These are phyloP conservation scores for Tachina lurida DNA, from an alignment of 2,888 invertebrate genomes.

Conservation along the genomic window DNA sequence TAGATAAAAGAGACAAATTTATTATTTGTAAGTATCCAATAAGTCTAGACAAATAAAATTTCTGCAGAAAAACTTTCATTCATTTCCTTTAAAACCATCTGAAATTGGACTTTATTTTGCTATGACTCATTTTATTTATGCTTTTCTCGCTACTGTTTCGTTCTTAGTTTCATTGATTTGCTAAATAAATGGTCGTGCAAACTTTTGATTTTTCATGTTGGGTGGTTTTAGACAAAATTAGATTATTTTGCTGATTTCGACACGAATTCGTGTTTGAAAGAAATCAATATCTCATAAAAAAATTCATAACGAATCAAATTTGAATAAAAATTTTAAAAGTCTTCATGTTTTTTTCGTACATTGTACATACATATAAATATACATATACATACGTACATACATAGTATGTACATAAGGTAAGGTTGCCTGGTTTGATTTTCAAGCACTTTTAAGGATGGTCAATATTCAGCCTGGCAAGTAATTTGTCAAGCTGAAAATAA, in stretches of 20 bases:
- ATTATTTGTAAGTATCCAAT: slow-evolving; percentile 7
- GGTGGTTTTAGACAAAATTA: slow-evolving; percentile 1
- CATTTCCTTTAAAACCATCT: slow-evolving; percentile 11
- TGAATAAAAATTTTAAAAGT: too few species aligned
- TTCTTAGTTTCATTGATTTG: neutral
- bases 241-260: slow-evolving; percentile 9
- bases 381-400: neutral
- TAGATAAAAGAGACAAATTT: neutral
- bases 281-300: neutral
- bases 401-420: neutral
- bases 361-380: neutral
- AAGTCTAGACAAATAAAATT: slow-evolving; percentile 39
- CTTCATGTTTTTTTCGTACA: too few species aligned
- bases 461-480: too few species aligned
- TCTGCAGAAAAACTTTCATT: slow-evolving; percentile 29
- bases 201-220: slow-evolving; percentile 11
- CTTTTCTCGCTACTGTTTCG: slow-evolving; percentile 9
- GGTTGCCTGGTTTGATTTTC: neutral
- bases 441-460: too few species aligned
- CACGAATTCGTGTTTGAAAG: neutral
- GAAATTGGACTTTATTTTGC: neutral
- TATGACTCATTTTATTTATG: slow-evolving; percentile 43
- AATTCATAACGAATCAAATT: too few species aligned
- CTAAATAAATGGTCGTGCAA: slow-evolving; percentile 9
- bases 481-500: too few species aligned